phyloP scores from a whole-genome alignment of 2,797 vertebrate species.

The Sciaenops ocellatus region DNA sequence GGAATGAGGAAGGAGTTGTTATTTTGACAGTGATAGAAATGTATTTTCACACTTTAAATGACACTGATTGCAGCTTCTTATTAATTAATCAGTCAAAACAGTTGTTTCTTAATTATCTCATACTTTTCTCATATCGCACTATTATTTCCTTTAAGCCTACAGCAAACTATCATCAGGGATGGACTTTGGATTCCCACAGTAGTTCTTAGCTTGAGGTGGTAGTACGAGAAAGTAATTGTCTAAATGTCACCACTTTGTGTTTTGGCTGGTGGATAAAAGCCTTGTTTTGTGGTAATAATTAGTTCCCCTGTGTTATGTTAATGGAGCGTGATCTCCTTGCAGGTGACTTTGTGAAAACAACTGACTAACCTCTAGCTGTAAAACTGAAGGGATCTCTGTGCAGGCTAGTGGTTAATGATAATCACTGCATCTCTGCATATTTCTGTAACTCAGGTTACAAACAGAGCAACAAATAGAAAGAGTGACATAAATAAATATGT shows the following conservation, averaged over 20 bases:
- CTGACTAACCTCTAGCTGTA: slow-evolving; percentile 11
- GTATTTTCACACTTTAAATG: slow-evolving; percentile 7
- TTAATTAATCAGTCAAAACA: slow-evolving; percentile 33
- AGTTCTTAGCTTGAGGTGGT: slow-evolving; percentile 43
- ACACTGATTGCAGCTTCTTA: slow-evolving; percentile 1
- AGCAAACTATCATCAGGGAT: slow-evolving; percentile 37
- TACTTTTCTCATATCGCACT: slow-evolving; percentile 14
- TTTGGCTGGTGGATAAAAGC: slow-evolving; percentile 52
- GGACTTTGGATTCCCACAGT: slow-evolving; percentile 42
- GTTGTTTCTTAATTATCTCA: slow-evolving; percentile 40
- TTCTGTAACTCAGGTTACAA: too few species aligned
- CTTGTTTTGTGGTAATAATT: slow-evolving; percentile 50
- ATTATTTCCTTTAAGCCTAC: slow-evolving; percentile 33
- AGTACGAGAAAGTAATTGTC: slow-evolving; percentile 52
- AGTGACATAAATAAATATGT: too few species aligned
- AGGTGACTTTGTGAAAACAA: slow-evolving; percentile 49
- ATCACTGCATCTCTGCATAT: slow-evolving; percentile 14
- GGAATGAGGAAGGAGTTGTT: not conserved
- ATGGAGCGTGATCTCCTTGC: slow-evolving; percentile 32
- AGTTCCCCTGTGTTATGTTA: slow-evolving; percentile 47
- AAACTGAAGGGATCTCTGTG: slow-evolving; percentile 4
- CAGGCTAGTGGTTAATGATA: not conserved
- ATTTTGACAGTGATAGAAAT: slow-evolving; percentile 1
- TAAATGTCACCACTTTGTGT: slow-evolving; percentile 57
- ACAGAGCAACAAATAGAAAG: too few species aligned